Evolutionary conservation across 1,140 invertebrate genomes (phyloP).

Genomic region (Penaeus chinensis): DNA sequence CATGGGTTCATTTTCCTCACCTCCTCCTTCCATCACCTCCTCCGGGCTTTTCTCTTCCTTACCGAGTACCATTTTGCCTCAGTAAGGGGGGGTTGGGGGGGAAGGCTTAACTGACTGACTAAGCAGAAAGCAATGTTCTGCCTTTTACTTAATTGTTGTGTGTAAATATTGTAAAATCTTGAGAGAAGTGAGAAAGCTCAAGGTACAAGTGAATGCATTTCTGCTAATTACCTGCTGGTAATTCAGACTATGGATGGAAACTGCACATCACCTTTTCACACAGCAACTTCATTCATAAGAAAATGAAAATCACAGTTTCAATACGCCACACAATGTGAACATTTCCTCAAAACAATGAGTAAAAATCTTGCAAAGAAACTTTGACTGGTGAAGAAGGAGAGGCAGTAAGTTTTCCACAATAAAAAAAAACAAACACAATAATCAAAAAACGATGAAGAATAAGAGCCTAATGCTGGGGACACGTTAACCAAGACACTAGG

Average conservation of each 20-base stretch:
- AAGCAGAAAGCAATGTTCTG: not conserved
- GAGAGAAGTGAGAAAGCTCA: too few species aligned
- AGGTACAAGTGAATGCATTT: too few species aligned
- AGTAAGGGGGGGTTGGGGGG: not conserved
- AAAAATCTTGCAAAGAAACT: too few species aligned
- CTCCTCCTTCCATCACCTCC: not conserved
- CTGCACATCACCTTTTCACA: too few species aligned
- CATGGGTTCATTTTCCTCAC: slow-evolving; percentile 1
- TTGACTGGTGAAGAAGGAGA: not conserved
- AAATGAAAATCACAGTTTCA: too few species aligned
- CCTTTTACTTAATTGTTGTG: not conserved
- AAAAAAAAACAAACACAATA: too few species aligned
- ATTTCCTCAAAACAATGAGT: too few species aligned
- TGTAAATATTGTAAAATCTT: too few species aligned
- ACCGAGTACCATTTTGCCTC: slow-evolving; percentile 1
- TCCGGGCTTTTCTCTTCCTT: not conserved
- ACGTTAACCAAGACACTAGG: slow-evolving; percentile 11
- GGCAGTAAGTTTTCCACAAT: not conserved
- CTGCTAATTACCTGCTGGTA: too few species aligned
- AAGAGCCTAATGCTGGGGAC: slow-evolving; percentile 1
- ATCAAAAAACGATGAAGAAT: not conserved
- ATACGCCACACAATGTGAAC: too few species aligned
- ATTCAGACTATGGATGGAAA: too few species aligned
- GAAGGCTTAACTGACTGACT: not conserved
- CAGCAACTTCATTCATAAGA: too few species aligned